These are phyloP conservation scores for Callyntrura sp. DNA, from an alignment of 2,888 invertebrate genomes.

Conservation along the genomic window DNA sequence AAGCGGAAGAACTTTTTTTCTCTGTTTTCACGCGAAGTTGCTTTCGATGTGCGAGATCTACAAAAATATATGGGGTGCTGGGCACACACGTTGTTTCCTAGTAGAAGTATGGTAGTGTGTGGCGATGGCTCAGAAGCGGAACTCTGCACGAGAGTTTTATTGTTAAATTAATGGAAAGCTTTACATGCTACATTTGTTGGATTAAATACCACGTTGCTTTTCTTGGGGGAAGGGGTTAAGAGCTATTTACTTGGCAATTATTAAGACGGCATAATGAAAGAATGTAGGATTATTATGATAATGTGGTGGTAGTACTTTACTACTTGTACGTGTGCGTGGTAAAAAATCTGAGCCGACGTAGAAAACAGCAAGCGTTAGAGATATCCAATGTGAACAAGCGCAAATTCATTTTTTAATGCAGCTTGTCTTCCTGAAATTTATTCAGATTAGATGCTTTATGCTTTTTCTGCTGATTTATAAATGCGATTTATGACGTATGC, in stretches of 20 bases:
- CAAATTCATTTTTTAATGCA: neutral
- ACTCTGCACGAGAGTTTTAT: conserved; percentile 25
- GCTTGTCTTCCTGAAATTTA: conserved; percentile 10
- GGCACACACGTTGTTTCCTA: neutral
- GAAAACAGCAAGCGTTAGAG: neutral
- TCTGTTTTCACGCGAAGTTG: conserved; percentile 46
- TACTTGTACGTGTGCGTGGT: neutral
- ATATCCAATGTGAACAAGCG: neutral
- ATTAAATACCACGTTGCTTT: conserved; percentile 29
- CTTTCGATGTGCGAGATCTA: neutral
- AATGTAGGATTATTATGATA: neutral
- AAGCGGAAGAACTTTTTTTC: conserved; percentile 55
- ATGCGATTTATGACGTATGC: neutral
- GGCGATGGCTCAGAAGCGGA: conserved; percentile 9
- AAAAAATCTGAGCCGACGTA: neutral
- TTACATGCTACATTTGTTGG: conserved; percentile 45
- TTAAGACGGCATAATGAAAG: conserved; percentile 37
- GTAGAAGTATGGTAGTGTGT: neutral
- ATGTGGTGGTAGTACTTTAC: neutral
- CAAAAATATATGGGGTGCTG: neutral
- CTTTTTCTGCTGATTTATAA: conserved; percentile 7
- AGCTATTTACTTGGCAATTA: conserved; percentile 34
- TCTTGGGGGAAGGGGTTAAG: conserved; percentile 22
- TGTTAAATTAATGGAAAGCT: conserved; percentile 43
- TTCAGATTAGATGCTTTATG: neutral